Percentiles rank a stretch among this genome's conserved stretches.
Evolutionary conservation across 2,113 vertebrate genomes (phyloP).

Genomic region (Oryzias curvinotus): DNA sequence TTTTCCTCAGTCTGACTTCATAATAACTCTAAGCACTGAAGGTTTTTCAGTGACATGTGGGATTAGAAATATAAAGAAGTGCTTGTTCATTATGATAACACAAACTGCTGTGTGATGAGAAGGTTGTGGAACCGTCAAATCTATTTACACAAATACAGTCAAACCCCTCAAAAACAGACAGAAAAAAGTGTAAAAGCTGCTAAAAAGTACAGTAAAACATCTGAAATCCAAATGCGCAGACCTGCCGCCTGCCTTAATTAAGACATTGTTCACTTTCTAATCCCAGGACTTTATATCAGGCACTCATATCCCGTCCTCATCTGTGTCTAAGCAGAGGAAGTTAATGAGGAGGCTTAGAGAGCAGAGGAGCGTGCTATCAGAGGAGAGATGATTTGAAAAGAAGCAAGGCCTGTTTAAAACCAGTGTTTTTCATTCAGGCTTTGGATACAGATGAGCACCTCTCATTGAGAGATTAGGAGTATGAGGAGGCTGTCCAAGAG

Average conservation of each 20-base stretch:
- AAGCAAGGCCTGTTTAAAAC: constrained; percentile 56
- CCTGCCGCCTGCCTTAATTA: constrained; percentile 61
- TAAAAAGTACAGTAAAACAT: constrained; percentile 2
- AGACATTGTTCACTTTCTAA: constrained; percentile 41
- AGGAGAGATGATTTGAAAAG: constrained; percentile 67
- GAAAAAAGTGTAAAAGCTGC: not conserved
- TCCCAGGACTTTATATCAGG: constrained; percentile 69
- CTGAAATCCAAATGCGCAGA: constrained; percentile 27
- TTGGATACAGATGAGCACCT: constrained; percentile 77
- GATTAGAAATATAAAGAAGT: no score
- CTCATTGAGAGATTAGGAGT: constrained; percentile 70
- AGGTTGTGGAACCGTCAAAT: no score
- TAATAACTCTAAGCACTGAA: no score
- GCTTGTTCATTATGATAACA: no score
- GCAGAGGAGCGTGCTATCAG: constrained; percentile 66
- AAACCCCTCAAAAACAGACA: no score
- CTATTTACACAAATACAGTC: no score
- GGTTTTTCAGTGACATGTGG: no score
- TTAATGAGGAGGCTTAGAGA: constrained; percentile 78
- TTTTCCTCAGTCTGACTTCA: no score
- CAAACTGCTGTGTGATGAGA: no score
- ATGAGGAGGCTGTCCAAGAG: constrained; percentile 66
- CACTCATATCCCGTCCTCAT: constrained; percentile 71
- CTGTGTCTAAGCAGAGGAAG: constrained; percentile 67
- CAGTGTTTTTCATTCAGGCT: constrained; percentile 75